phyloP scores from a whole-genome alignment of 2,888 invertebrate genomes.

The Dastarcus helophoroides region DNA sequence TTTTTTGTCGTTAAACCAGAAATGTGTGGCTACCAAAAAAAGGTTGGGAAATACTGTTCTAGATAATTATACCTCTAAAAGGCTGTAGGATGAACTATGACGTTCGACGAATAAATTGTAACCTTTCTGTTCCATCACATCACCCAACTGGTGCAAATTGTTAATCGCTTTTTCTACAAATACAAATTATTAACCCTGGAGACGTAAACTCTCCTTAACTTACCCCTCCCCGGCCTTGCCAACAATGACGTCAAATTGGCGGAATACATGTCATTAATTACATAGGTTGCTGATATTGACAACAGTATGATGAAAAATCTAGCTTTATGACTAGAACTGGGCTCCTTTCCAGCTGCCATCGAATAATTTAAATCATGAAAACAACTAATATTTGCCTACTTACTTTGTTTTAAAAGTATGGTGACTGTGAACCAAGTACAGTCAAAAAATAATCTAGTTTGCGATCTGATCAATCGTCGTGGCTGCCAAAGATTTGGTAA shows the following conservation, averaged over 20 bases:
- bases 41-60: too few species aligned
- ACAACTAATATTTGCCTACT: slow-evolving; percentile 20
- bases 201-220: too few species aligned
- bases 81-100: slow-evolving; percentile 59
- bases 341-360: slow-evolving; percentile 47
- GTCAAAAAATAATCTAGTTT: slow-evolving; percentile 39
- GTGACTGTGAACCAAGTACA: slow-evolving; percentile 66
- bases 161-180: slow-evolving; percentile 53
- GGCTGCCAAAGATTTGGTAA: slow-evolving; percentile 48
- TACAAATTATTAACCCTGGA: too few species aligned
- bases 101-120: slow-evolving; percentile 60
- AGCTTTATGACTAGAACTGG: slow-evolving; percentile 52
- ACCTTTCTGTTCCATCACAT: slow-evolving; percentile 51
- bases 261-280: slow-evolving; percentile 67
- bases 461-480: slow-evolving; percentile 29
- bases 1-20: too few species aligned
- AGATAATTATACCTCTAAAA: slow-evolving; percentile 56
- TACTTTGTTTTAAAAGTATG: slow-evolving; percentile 60
- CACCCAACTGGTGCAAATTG: slow-evolving; percentile 51
- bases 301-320: slow-evolving; percentile 57
- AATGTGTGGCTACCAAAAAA: too few species aligned
- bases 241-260: slow-evolving; percentile 65
- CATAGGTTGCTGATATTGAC: slow-evolving; percentile 65
- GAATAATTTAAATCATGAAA: not conserved
- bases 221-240: slow-evolving; percentile 55